phyloP scores from a whole-genome alignment of 2,797 vertebrate species.

The Spea hammondii region DNA sequence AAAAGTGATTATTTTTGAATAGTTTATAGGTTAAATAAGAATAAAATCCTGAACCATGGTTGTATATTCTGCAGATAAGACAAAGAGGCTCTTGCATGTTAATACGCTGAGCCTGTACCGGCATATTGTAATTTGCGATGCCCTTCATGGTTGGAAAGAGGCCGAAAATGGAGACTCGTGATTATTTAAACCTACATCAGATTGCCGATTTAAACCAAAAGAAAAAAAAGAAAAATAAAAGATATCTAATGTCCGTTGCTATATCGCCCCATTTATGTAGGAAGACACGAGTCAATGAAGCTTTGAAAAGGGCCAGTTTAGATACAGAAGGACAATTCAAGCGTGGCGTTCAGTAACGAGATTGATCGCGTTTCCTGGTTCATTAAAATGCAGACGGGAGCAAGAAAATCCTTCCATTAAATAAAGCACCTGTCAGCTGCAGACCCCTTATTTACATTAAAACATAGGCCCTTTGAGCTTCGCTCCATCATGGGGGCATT shows the following conservation, averaged over 20 bases:
- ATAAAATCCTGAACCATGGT: background rate
- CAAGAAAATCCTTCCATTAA: background rate
- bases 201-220: constrained; percentile 20
- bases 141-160: constrained; percentile 36
- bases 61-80: background rate
- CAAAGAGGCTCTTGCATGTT: constrained; percentile 5
- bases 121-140: constrained; percentile 23
- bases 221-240: too few species aligned
- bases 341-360: constrained; percentile 12
- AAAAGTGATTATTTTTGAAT: background rate
- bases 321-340: constrained; percentile 27
- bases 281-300: constrained; percentile 21
- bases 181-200: constrained; percentile 2
- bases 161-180: constrained; percentile 5
- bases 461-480: too few species aligned
- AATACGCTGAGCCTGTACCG: constrained; percentile 18
- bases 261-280: background rate
- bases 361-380: constrained; percentile 10
- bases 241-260: constrained; percentile 1
- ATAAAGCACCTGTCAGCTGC: too few species aligned
- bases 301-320: background rate
- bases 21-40: background rate
- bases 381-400: constrained; percentile 9
- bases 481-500: too few species aligned
- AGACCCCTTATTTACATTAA: too few species aligned